These are phyloP conservation scores for Salmo trutta DNA, from an alignment of 2,797 vertebrate genomes.

Conservation along the genomic window DNA sequence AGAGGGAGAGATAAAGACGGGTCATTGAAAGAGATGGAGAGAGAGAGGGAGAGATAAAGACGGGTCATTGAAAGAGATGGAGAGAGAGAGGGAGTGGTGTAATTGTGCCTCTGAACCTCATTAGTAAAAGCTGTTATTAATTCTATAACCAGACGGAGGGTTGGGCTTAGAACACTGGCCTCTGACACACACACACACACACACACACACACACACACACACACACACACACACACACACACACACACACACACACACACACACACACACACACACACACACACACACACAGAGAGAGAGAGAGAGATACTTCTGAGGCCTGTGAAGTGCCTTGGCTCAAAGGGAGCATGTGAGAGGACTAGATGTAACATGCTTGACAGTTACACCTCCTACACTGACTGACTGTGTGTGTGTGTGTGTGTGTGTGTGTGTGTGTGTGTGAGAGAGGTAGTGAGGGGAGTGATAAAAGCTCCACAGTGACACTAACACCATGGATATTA, in stretches of 20 bases:
- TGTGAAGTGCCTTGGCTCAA: conserved; percentile 7
- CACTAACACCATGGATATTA: conserved; percentile 13
- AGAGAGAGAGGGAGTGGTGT: background rate
- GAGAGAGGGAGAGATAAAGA: no score
- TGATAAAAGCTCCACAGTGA: conserved; percentile 7
- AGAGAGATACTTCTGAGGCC: background rate
- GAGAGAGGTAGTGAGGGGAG: conserved; percentile 6
- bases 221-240: background rate
- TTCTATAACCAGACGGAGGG: background rate
- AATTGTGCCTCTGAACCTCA: background rate
- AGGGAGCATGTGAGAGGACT: background rate
- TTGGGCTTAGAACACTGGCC: background rate
- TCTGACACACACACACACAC: background rate
- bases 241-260: background rate
- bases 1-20: background rate
- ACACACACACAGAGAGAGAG: no score
- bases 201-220: background rate
- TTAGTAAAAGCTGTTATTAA: background rate
- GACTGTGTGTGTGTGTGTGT: no score
- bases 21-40: no score
- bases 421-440: conserved; percentile 4
- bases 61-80: no score
- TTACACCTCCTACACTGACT: background rate
- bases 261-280: no score
- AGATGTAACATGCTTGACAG: background rate